Conservation (phyloP, 2,888 invertebrate genomes). For the Eupithecia subfuscata region DNA sequence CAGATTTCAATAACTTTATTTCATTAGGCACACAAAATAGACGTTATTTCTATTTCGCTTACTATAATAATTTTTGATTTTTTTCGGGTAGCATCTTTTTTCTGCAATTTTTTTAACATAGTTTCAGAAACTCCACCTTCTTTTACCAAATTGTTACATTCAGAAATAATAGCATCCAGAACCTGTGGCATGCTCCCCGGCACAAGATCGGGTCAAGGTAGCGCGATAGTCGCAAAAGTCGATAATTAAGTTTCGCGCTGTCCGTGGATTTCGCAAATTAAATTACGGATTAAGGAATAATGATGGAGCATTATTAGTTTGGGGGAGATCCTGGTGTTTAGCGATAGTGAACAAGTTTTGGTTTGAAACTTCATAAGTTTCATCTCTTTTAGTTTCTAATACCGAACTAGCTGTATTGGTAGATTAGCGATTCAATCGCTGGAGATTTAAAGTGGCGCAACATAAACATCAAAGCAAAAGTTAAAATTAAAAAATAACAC, state of each 20-base stretch:
- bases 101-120: not conserved
- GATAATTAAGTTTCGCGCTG: conserved; percentile 41
- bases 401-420: not conserved
- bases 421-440: not conserved
- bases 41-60: no score
- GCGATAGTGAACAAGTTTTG: not conserved
- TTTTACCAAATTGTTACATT: not conserved
- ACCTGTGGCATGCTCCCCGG: conserved; percentile 6
- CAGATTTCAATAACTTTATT: no score
- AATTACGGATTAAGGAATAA: conserved; percentile 43
- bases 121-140: not conserved
- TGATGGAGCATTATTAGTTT: conserved; percentile 30
- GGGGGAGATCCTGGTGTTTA: not conserved
- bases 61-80: not conserved
- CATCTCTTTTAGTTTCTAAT: not conserved
- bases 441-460: not conserved
- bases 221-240: conserved; percentile 41
- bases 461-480: not conserved
- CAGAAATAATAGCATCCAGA: conserved; percentile 17
- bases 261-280: conserved; percentile 40
- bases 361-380: not conserved
- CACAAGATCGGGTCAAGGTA: conserved; percentile 43
- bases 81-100: not conserved
- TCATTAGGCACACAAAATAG: no score
- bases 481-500: not conserved